Base-by-base conservation (phyloP, 2,888 invertebrate genomes). In the Baccha elongata region DNA sequence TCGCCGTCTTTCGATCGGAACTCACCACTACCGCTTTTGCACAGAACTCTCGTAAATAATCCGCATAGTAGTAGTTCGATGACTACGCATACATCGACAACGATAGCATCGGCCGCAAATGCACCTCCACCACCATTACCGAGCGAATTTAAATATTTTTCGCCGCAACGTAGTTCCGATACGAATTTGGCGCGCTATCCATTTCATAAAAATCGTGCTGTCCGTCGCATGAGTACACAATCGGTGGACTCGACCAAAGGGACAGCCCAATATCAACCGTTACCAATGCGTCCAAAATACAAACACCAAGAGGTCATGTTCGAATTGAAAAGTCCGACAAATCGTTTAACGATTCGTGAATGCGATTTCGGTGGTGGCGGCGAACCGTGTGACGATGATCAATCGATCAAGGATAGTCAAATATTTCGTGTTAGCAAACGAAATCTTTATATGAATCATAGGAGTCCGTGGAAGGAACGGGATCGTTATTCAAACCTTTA, bases 401-500 rank as follows among this genome's bases (percentile, higher is more conserved):
- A 90, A 86, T 89, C 89, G 86, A 89, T 90, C 86, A 89, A 89
- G 88, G 90, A 90, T 86, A 91, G 91, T 87, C 90, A 91, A 88
- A 90, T 90, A 87, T 90, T 90, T 89, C 90, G 91, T 87, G 90
- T 90, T 88, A 91, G 91, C 88, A 91, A 91, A 88, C 88, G 91
- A 87, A 90, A 90, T 89, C 87, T 91, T 86, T 90, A 90, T 87
- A 89, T 90, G 89, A 89, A 90, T 88, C 90, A 90, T 86, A 88
- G 90, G 85, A 90, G 90, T 88, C 90, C 90, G 75, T 89, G 89
- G 88, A 90, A 89, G 86, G 89, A 90, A 85, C 89, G 90, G 85
- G 90, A 91, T 87, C 89, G 91, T 35, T 91, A 90, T 86, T 91
- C 91, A 64, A 91, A 91, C 86, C 89, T 91, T 58, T 91, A 91